phyloP scores from a whole-genome alignment of 2,888 invertebrate species.

The Drosophila monieri region DNA sequence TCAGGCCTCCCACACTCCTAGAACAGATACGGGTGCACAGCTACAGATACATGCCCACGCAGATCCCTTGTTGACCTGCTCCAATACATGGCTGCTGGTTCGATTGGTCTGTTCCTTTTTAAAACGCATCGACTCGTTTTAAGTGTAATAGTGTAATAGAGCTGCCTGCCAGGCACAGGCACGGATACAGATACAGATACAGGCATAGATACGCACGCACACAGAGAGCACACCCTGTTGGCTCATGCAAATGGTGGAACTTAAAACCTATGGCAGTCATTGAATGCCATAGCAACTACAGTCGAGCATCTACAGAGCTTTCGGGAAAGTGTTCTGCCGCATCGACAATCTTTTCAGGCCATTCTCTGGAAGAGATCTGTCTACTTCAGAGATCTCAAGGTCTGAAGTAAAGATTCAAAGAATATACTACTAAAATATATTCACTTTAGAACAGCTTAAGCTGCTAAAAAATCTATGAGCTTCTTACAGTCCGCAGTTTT shows the following conservation, averaged over 20 bases:
- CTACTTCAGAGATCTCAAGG: too few relatives aligned
- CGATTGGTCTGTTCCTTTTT: conserved; percentile 65
- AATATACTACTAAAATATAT: too few relatives aligned
- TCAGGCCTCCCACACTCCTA: background rate
- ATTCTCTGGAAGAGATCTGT: background rate
- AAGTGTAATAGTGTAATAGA: conserved; percentile 77
- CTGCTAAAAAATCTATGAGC: too few relatives aligned
- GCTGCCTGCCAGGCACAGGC: conserved; percentile 62
- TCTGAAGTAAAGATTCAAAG: too few relatives aligned
- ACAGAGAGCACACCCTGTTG: conserved; percentile 18
- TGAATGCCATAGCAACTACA: conserved; percentile 40
- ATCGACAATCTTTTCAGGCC: background rate
- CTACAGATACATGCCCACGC: conserved; percentile 6
- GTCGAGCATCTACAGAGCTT: conserved; percentile 6
- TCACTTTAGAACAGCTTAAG: too few relatives aligned
- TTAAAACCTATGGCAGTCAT: conserved; percentile 65
- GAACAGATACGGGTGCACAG: background rate
- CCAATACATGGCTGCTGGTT: conserved; percentile 16
- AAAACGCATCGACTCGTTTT: conserved; percentile 71
- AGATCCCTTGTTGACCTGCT: conserved; percentile 34
- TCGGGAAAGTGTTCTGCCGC: background rate
- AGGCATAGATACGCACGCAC: conserved; percentile 19
- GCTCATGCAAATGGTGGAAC: conserved; percentile 62
- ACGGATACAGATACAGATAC: conserved; percentile 42
- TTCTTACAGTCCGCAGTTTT: too few relatives aligned